Base-by-base conservation (phyloP, 1,140 invertebrate species). In the Brachionus paranguensis region DNA sequence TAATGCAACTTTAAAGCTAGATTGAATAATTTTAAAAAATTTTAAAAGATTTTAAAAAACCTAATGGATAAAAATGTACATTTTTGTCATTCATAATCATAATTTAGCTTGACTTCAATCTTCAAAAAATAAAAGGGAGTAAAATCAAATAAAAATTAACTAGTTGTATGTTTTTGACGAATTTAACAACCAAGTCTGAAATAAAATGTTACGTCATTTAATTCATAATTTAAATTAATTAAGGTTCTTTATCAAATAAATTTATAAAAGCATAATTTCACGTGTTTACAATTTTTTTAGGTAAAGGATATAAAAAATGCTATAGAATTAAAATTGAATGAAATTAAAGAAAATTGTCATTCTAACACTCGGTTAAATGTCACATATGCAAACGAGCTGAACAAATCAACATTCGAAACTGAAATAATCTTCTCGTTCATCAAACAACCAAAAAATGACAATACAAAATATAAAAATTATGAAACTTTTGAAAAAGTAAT, bases 351-450 rank as follows among this genome's bases (percentile, higher is more conserved):
- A 37, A 70, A 37, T 14, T 14, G 37, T 29, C 10, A 70, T 27
- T 60, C 53, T 8, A 60, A 10, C 0, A 60, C 17, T 20, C 53
- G 10, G 17, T 20, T 60, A 60, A 60, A 60, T 60, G 53, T 60
- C 53, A 68, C 8, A 47, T 17, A 47, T 45, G 33, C 20, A 24
- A 74, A 74, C 11, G 17, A 74, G 17, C 41, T 74, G 33, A 17
- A 41, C 7, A 74, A 74, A 20, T 41, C 70, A 45, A 43, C 17
- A 43, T 74, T 43, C 10, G 17, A 74, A 6, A 74, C 33, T 17
- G 70, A 74, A 11, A 43, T 74, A 24, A 20, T 74, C 1, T 74
- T 74, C 20, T 74, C 70, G 33, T 74, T 74, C 45, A 74, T 74
- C 11, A 45, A 43, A 43, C 17, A 43, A 74, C 27, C 65, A 41